Percentiles rank a stretch among this genome's conserved stretches.
Conservation (phyloP, 64 coral and sea anemone genomes). For the Pocillopora verrucosa region DNA sequence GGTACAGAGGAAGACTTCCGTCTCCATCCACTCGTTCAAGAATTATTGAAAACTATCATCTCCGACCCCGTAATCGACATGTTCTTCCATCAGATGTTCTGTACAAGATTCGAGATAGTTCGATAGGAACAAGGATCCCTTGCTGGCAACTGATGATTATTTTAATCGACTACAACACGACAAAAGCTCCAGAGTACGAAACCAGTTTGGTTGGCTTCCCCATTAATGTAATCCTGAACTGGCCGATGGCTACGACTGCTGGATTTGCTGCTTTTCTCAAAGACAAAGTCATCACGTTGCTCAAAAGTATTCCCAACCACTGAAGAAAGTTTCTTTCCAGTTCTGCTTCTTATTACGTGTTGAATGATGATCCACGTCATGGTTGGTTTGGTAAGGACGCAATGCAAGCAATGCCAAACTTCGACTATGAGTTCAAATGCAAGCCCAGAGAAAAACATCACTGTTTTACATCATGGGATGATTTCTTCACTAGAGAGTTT, state of each 20-base stretch:
- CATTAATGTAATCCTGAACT: conserved; percentile 75
- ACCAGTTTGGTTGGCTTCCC: conserved; percentile 67
- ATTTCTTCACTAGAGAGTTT: conserved; percentile 82
- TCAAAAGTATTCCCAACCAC: conserved; percentile 70
- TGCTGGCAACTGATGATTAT: conserved; percentile 73
- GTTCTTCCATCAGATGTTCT: no score
- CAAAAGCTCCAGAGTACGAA: conserved; percentile 71
- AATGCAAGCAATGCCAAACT: conserved; percentile 74
- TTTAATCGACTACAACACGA: conserved; percentile 61
- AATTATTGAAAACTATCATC: no score
- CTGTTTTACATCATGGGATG: conserved; percentile 85
- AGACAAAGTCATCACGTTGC: conserved; percentile 68
- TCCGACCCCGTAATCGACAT: no score
- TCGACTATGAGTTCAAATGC: conserved; percentile 68
- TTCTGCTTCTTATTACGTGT: conserved; percentile 46
- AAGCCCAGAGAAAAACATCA: conserved; percentile 29
- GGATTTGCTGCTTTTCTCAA: conserved; percentile 80
- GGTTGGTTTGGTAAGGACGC: conserved; percentile 83
- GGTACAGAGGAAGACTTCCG: not conserved
- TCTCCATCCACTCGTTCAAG: no score
- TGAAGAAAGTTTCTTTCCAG: conserved; percentile 54
- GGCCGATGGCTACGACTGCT: conserved; percentile 76
- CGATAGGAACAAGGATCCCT: conserved; percentile 42
- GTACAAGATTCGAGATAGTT: not conserved
- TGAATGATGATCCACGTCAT: conserved; percentile 23